Conservation (phyloP, 1,140 invertebrate species). For the Ceratina australensis region DNA sequence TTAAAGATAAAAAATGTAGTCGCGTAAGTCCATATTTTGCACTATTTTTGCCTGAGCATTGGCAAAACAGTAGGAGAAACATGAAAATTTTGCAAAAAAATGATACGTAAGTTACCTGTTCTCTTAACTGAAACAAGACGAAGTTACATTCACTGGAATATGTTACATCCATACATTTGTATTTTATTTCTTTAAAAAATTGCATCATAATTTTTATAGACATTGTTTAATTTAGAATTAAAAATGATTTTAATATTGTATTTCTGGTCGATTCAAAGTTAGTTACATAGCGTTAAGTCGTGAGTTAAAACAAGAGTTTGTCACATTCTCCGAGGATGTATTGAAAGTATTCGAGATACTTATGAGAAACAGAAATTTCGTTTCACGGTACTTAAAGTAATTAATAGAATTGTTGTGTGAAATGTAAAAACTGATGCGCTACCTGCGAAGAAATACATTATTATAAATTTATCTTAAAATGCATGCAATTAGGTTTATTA, state of each 20-base stretch:
- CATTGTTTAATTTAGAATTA: not conserved
- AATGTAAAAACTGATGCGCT: constrained; percentile 52
- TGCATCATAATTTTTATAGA: constrained; percentile 4
- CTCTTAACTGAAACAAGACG: not conserved
- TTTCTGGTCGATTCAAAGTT: constrained; percentile 13
- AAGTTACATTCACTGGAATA: too few relatives aligned
- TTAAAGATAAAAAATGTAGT: too few relatives aligned
- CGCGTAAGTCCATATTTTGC: too few relatives aligned
- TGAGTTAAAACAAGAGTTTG: not conserved
- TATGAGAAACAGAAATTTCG: constrained; percentile 39
- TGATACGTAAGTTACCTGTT: too few relatives aligned
- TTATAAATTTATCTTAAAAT: not conserved
- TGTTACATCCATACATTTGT: too few relatives aligned
- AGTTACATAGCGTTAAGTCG: not conserved
- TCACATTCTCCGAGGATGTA: not conserved
- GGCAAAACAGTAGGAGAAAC: too few relatives aligned
- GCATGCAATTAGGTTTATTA: not conserved
- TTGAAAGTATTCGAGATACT: constrained; percentile 27
- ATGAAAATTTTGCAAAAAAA: too few relatives aligned
- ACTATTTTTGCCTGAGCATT: too few relatives aligned
- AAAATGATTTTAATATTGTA: not conserved
- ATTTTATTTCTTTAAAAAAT: not conserved
- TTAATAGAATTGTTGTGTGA: constrained; percentile 53
- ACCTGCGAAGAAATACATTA: constrained; percentile 57
- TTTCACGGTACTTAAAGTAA: constrained; percentile 50